Evolutionary conservation across 2,113 vertebrate species (phyloP), one percentile per base, ranked within the genome.

Genomic region (Carassius gibelio): DNA sequence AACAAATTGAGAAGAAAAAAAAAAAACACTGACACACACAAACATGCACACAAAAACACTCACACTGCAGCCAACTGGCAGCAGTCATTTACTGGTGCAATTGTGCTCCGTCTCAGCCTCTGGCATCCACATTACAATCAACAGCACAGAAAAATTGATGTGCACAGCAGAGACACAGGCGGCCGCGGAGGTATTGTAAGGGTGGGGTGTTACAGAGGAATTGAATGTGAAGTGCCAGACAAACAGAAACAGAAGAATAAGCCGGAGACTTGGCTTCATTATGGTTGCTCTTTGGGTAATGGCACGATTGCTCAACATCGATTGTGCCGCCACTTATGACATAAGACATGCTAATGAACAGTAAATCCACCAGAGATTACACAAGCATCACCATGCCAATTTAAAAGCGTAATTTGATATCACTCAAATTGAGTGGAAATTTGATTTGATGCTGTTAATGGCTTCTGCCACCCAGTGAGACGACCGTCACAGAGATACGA

Each of bases 51-150:
- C 42, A 77, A 23, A 77, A 78, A 76, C 71, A 50, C 83, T 23
- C 61, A 57, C 45, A 19, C n/a, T 10, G 21, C 36, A 69, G 66
- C 36, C 75, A 80, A 84, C 55, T 81, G 55, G 62, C 26, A 76
- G 78, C 77, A 85, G 78, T 68, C 78, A 77, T 82, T 82, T 87
- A 36, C 77, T 34, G 59, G 11, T 34, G 83, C 77, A 84, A 75
- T 87, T 76, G 50, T 84, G 69, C 61, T 72, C 62, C 14, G 34
- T 62, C 55, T 85, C 72, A 77, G 19, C 72, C 83, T 59, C 21
- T 76, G 85, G 80, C 79, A 66, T 23, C 75, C 71, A 82, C 78
- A 87, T 75, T 57, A 68, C 69, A 84, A 75, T 66, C 86, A 84
- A 71, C 72, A 82, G 78, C 80, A 68, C n/a, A n/a, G 71, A 13